Conservation (phyloP, 2,888 invertebrate genomes). For the Trissonchulus latispiculum region DNA sequence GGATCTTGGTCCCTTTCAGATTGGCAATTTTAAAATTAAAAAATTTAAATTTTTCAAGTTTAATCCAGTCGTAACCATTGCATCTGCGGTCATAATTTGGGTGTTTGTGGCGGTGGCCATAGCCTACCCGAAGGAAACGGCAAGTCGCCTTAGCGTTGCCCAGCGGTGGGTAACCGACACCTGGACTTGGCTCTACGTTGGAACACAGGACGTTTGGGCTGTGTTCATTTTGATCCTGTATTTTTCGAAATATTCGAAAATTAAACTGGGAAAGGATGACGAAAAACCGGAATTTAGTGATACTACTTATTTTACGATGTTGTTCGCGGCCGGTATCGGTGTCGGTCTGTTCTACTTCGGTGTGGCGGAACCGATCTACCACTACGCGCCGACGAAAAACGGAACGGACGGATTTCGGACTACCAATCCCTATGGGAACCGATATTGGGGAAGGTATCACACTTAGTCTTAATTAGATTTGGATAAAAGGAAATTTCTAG, state of each 20-base stretch:
- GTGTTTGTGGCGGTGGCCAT: conserved; percentile 13
- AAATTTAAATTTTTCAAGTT: conserved; percentile 11
- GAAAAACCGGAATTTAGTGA: conserved; percentile 26
- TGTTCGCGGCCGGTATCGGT: conserved; percentile 27
- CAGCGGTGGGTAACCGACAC: conserved; percentile 19
- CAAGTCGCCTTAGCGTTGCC: not conserved
- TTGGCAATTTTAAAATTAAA: not conserved
- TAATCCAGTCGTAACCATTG: conserved; percentile 20
- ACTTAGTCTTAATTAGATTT: no score
- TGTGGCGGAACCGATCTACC: conserved; percentile 26
- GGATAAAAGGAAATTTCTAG: no score
- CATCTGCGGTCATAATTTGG: conserved; percentile 17
- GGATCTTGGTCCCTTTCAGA: not conserved
- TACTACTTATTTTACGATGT: conserved; percentile 25
- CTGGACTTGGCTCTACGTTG: conserved; percentile 21
- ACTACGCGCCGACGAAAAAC: conserved; percentile 22
- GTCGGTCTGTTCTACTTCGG: conserved; percentile 26
- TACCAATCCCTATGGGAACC: conserved; percentile 14
- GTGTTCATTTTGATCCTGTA: conserved; percentile 25
- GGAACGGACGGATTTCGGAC: not conserved
- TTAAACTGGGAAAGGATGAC: conserved; percentile 23
- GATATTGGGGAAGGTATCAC: conserved; percentile 19
- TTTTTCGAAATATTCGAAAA: conserved; percentile 25
- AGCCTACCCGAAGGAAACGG: conserved; percentile 1
- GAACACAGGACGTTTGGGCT: conserved; percentile 21